Conservation (phyloP, 2,888 invertebrate species). For the Cephus rjabovi region DNA sequence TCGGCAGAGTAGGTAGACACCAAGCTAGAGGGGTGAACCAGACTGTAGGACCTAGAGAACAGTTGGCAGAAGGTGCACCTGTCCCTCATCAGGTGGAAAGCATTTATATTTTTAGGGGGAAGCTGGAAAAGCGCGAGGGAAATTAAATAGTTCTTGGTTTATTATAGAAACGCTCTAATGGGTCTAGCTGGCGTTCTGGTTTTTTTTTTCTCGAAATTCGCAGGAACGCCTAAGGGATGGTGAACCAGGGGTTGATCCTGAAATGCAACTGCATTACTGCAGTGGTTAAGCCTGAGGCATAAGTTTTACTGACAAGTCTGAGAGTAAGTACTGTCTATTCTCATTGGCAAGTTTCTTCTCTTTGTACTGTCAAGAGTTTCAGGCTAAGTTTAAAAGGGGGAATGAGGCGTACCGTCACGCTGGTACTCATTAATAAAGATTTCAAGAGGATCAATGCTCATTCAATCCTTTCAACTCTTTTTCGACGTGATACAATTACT, state of each 20-base stretch:
- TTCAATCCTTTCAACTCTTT: constrained; percentile 16
- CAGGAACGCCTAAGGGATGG: background rate
- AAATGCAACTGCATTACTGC: background rate
- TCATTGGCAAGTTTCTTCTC: background rate
- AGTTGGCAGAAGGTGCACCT: background rate
- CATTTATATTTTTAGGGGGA: background rate
- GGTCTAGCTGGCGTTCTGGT: background rate
- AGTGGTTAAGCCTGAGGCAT: background rate
- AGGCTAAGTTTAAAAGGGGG: background rate
- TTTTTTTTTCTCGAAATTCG: background rate
- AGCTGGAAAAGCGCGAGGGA: background rate
- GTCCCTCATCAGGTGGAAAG: background rate
- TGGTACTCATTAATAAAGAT: background rate
- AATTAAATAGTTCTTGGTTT: constrained; percentile 1
- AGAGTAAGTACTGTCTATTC: background rate
- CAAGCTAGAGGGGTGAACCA: background rate
- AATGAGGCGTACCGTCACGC: background rate
- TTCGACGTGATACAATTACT: constrained; percentile 49
- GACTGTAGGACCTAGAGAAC: background rate
- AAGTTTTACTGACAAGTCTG: background rate
- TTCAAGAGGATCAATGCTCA: background rate
- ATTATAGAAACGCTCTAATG: background rate
- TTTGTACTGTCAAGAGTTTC: background rate
- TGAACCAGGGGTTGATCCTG: background rate
- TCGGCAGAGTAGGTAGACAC: background rate